Base-by-base conservation (phyloP, 2,888 invertebrate species). In the Selenia dentaria region DNA sequence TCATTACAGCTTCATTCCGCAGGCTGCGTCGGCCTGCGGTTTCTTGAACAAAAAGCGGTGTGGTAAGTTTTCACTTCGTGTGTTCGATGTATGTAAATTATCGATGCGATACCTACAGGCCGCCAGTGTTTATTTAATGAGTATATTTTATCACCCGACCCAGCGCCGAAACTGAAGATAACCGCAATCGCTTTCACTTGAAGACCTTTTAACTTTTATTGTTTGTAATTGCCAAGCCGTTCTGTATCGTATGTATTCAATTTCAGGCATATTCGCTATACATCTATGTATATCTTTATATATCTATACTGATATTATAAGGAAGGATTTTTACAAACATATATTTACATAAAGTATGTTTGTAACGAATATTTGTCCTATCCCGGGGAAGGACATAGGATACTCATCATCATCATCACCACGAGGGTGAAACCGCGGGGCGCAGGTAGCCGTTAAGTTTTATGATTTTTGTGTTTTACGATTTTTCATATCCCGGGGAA, bases 61-160 rank as follows among this genome's bases (percentile, higher is more conserved):
- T 55, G 61, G 67, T 64, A 55, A 72, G 71, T 71, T 81, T 80
- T 80, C 77, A 70, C 76, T 63, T 57, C 48, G 59, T 68, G 16
- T 59, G 60, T 62, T 64, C 64, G 73, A 72, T 79, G 74, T 78
- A 81, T 83, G 83, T 13, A 34, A 34, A 34, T 33, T 4, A n/a
- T 8, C 53, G 6, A 22, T 22, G 25, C 6, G 54, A 49, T 54
- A 50, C 44, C 36, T 53, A 48, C 57, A 58, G 59, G 64, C 59
- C 52, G 67, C 48, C 66, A 68, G 70, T 68, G 68, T 77, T 68
- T 64, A 67, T 69, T 70, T 66, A 67, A 57, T 61, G 67, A 55
- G 60, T 65, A 62, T 67, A 70, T 69, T 74, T 73, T 69, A 68
- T 66, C 66, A 67, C 53, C 40, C 64, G 62, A 62, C 66, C 58